Evolutionary conservation across 1,140 invertebrate species (phyloP), one percentile per base, ranked within the genome.

Genomic region (Vanessa tameamea): DNA sequence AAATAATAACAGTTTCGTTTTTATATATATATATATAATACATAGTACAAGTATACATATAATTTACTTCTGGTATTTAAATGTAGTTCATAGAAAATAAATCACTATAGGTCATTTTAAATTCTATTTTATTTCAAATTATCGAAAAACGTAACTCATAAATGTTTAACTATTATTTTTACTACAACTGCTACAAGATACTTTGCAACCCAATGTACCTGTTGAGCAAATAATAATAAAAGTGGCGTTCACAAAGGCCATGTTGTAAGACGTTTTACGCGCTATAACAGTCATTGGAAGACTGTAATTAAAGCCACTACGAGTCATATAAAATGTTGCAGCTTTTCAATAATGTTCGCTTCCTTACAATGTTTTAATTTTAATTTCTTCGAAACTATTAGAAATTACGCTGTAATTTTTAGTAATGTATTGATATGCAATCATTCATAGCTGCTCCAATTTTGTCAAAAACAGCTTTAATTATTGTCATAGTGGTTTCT

Each of bases 151-250:
- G 3, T 31, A 31, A 31, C 23, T 59, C 11, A 11, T 26, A 59
- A 59, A 14, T 31, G 13, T 16, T 55, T 43, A 67, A 67, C 65
- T 68, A 51, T 68, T 55, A n/a, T 50, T 47, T 64, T 64, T 47
- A 71, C 26, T 70, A 63, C 63, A 53, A 64, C n/a, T 55, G 20
- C 20, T 53, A 72, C 53, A 69, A 69, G 51, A 57, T 59, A 59
- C 23, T 72, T 72, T 72, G 64, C 64, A 64, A 26, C 14, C 53
- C 43, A 72, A 72, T 20, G 55, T 72, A 86, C 84, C 81, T 86
- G 84, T 86, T 86, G 82, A 82, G 73, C 82, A 83, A 82, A 86
- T 84, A 86, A 84, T 82, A 78, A 81, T 86, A 86, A 82, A 81
- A 72, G 55, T 75, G 73, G 66, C 76, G 75, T 85, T 83, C 81